phyloP scores from a whole-genome alignment of 2,113 vertebrate species.

The Petrocephalus microphthalmus region DNA sequence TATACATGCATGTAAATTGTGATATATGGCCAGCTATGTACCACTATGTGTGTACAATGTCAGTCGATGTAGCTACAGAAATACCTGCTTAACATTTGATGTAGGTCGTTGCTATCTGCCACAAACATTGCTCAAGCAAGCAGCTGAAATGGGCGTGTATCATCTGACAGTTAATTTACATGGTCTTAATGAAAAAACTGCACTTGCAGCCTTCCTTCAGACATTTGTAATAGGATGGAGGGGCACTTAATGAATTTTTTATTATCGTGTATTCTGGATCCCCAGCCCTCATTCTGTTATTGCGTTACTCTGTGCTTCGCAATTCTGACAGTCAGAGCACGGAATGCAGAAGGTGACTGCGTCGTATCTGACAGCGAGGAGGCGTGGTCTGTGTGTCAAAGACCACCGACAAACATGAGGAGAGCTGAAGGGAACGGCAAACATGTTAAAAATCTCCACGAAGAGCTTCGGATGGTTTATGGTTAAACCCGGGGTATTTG shows the following conservation, averaged over 20 bases:
- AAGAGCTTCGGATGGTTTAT: neutral
- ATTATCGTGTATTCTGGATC: neutral
- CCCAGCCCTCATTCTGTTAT: neutral
- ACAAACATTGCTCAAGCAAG: neutral
- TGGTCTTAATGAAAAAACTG: neutral
- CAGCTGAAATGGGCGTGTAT: neutral
- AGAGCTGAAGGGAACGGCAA: neutral
- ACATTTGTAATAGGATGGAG: neutral
- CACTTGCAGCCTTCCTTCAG: slow-evolving; percentile 1
- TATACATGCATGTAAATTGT: neutral
- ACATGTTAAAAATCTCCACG: neutral
- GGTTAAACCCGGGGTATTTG: neutral
- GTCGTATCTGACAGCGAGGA: neutral
- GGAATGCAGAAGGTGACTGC: neutral
- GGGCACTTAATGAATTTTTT: neutral
- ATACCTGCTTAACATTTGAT: neutral
- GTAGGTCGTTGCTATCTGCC: neutral
- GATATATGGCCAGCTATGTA: neutral
- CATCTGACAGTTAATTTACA: neutral
- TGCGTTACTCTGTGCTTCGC: neutral
- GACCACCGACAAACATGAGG: neutral
- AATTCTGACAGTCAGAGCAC: neutral
- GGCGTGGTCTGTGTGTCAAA: neutral
- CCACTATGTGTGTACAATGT: neutral
- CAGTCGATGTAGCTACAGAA: neutral